Conservation (phyloP, 2,888 invertebrate species). For the Chouioia cunea region DNA sequence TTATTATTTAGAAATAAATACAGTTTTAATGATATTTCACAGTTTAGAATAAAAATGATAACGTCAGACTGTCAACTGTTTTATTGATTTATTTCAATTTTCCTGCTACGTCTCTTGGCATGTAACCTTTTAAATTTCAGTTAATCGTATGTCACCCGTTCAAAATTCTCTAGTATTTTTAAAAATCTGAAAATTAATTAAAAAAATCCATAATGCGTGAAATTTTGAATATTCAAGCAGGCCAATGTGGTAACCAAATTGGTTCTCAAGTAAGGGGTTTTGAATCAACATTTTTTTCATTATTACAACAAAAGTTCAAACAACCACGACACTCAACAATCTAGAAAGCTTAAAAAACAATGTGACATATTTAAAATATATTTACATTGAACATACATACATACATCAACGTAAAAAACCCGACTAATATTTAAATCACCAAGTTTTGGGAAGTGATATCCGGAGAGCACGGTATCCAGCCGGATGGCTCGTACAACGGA, state of each 20-base stretch:
- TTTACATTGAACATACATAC: no score
- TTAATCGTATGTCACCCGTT: not conserved
- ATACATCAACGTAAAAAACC: no score
- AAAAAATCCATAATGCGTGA: slow-evolving; percentile 76
- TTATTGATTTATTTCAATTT: slow-evolving; percentile 21
- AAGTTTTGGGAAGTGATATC: slow-evolving; percentile 82
- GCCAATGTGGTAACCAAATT: slow-evolving; percentile 92
- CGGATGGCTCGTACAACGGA: slow-evolving; percentile 71
- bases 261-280: slow-evolving; percentile 76
- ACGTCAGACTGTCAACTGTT: slow-evolving; percentile 30
- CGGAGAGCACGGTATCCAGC: slow-evolving; percentile 76
- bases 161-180: slow-evolving; percentile 37
- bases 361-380: not conserved
- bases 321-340: no score
- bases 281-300: not conserved
- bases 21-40: not conserved
- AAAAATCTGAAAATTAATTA: not conserved
- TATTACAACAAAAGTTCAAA: no score
- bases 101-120: not conserved
- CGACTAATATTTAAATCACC: slow-evolving; percentile 41
- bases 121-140: slow-evolving; percentile 39
- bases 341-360: not conserved
- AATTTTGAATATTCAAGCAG: slow-evolving; percentile 85
- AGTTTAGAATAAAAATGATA: not conserved
- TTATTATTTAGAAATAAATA: no score